Evolutionary conservation across 2,888 invertebrate genomes (phyloP).

Genomic region (Branchellion lobata): DNA sequence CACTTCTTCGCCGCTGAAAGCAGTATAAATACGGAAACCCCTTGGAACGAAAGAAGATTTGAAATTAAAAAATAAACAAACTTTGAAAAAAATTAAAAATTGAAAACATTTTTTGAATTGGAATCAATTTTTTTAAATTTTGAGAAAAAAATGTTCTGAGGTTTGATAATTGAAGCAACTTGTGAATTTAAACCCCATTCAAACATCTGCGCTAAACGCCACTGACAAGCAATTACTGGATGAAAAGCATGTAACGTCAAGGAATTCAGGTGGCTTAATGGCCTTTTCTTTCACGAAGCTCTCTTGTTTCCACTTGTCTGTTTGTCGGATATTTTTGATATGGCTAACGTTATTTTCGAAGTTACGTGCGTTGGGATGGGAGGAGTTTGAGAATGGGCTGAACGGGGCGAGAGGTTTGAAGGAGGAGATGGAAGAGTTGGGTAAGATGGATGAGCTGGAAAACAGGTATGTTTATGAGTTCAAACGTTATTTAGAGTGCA

Average conservation of each 20-base stretch:
- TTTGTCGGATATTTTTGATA: background rate
- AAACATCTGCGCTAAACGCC: too few relatives aligned
- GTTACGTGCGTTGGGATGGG: background rate
- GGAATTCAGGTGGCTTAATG: background rate
- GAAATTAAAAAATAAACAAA: too few relatives aligned
- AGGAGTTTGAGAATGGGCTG: background rate
- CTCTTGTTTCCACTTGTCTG: background rate
- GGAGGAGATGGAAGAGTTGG: background rate
- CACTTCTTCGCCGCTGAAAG: too few relatives aligned
- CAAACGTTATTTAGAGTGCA: background rate
- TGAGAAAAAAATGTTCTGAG: too few relatives aligned
- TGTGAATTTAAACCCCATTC: too few relatives aligned
- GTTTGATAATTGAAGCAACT: too few relatives aligned
- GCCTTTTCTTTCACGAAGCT: constrained; percentile 13
- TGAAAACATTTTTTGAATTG: too few relatives aligned
- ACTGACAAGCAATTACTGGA: background rate
- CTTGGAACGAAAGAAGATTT: too few relatives aligned
- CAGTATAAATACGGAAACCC: too few relatives aligned
- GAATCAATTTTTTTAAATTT: too few relatives aligned
- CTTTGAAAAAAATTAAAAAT: too few relatives aligned
- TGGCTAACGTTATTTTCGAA: background rate
- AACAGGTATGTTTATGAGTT: background rate
- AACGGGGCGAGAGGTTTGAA: background rate
- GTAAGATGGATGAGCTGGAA: background rate
- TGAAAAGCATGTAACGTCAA: background rate